Evolutionary conservation across 2,888 invertebrate species (phyloP), one percentile per base, ranked within the genome.

Genomic region (Leucoptera coffeella): DNA sequence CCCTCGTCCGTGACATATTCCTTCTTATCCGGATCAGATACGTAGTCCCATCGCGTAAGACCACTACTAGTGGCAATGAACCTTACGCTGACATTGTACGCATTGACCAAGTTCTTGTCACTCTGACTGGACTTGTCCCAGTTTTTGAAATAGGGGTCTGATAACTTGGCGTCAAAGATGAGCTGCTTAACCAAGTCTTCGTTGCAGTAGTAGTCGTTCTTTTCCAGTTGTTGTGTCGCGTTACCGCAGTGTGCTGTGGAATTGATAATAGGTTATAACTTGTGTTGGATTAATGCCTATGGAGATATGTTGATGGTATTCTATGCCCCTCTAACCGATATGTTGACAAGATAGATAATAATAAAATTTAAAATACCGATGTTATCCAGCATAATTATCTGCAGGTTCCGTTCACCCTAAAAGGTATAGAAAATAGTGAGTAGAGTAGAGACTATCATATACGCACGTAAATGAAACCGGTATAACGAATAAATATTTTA

Each of bases 11-110:
- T 47, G 0, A 69, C 61, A 13, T 39, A 33, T 32, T 69, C 69
- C 31, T 75, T 75, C 39, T 78, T 80, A 11, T 72, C 57, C 21
- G 74, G 69, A 20, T 77, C 77, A 30, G 71, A 73, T 23, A 84
- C 76, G 37, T 84, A 81, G 49, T 90, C 85, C 90, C 92, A 92
- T 27, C 91, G 73, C 0, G 91, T 90, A 1, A 93, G 58, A 0
- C 93, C 93, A 43, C 90, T 90, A 52, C 91, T 85, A 0, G 93
- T 92, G 1, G 90, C 85, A 13, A 91, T 82, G 49, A 89, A 92
- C 23, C 89, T 74, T 11, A 89, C 58, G 22, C 80, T 81, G 3
- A 85, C 84, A 34, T 84, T 82, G 42, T 86, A 90, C 22, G 61
- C 55, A 27, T 72, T 51, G 3, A 85, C 79, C 9, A 86, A 43